phyloP scores from a whole-genome alignment of 2,888 invertebrate genomes.

The Eubasilissa splendida region DNA sequence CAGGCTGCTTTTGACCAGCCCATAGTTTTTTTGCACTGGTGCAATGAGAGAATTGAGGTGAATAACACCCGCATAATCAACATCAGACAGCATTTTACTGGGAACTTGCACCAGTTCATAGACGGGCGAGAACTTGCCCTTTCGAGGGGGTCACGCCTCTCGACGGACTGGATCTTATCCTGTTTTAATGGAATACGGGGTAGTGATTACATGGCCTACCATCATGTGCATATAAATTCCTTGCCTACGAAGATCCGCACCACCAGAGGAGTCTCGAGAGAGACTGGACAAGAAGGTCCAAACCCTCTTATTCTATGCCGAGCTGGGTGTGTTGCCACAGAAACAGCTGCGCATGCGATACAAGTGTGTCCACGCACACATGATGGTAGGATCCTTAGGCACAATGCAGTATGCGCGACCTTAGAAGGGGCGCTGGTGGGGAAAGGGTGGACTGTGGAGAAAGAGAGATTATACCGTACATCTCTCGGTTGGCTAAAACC shows the following conservation, averaged over 20 bases:
- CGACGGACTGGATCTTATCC: conserved; percentile 42
- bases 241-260: no score
- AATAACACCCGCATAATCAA: no score
- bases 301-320: conserved; percentile 57
- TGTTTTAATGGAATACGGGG: conserved; percentile 59
- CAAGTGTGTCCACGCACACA: conserved; percentile 62
- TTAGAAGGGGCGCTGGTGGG: conserved; percentile 58
- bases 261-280: no score
- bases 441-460: conserved; percentile 60
- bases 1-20: background rate
- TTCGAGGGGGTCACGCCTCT: background rate
- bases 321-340: conserved; percentile 59
- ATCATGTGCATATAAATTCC: no score
- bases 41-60: background rate
- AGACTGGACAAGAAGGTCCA: no score
- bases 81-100: background rate
- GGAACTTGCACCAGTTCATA: background rate
- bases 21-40: background rate
- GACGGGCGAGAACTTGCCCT: conserved; percentile 11
- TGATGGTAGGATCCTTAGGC: conserved; percentile 61
- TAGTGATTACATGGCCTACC: conserved; percentile 17
- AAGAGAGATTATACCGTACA: conserved; percentile 59
- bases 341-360: conserved; percentile 61
- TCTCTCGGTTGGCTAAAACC: no score
- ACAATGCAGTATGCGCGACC: conserved; percentile 60